phyloP scores from a whole-genome alignment of 2,113 vertebrate genomes.

The Oxygymnocypris stewartii region DNA sequence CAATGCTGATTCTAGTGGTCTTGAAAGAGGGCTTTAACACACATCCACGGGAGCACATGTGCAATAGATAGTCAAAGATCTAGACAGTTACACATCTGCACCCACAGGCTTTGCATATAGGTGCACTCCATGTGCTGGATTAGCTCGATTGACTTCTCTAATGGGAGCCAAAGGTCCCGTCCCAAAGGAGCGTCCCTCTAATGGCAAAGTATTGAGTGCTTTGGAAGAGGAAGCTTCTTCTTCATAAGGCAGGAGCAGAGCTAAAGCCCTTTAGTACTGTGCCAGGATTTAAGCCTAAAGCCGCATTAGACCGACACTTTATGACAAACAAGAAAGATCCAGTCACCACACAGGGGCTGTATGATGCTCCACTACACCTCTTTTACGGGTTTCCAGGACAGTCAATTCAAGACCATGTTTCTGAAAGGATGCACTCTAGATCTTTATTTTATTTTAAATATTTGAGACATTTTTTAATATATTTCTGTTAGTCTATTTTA shows the following conservation, averaged over 20 bases:
- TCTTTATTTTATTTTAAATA: background rate
- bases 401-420: background rate
- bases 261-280: conserved; percentile 45
- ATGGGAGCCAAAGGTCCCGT: conserved; percentile 75
- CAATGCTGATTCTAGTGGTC: background rate
- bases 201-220: conserved; percentile 80
- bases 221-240: conserved; percentile 69
- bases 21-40: background rate
- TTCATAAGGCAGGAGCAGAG: conserved; percentile 23
- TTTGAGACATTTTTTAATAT: too few species aligned
- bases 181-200: conserved; percentile 68
- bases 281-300: conserved; percentile 51
- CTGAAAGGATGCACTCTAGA: background rate
- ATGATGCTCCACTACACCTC: background rate
- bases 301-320: conserved; percentile 27
- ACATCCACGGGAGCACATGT: background rate
- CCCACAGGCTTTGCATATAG: conserved; percentile 65
- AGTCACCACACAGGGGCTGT: background rate
- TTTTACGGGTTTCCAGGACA: background rate
- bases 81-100: conserved; percentile 65
- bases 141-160: conserved; percentile 76
- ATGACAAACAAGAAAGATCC: conserved; percentile 34
- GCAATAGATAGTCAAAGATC: background rate
- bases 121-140: conserved; percentile 72
- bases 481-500: background rate